Evolutionary conservation across 2,113 vertebrate genomes (phyloP).

Genomic region (Penelope pileata): DNA sequence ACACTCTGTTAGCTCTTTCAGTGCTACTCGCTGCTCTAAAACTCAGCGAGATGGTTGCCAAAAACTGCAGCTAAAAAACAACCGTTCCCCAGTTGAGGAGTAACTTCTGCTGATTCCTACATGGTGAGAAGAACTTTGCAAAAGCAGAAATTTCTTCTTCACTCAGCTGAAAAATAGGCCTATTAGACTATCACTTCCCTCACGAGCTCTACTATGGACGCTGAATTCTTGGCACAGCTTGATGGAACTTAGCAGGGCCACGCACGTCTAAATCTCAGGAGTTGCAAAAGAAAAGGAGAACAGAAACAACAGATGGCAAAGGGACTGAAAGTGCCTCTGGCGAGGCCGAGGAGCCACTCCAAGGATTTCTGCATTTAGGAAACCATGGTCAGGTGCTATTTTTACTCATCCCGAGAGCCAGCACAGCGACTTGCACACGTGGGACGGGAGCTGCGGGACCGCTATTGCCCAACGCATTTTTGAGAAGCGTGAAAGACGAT

Average conservation of each 20-base stretch:
- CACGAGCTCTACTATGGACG: not conserved
- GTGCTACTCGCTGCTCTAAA: not conserved
- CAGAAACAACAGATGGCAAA: accelerated
- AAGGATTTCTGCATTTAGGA: not conserved
- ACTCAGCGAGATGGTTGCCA: conserved; percentile 41
- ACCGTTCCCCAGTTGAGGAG: not conserved
- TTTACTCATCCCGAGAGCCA: not conserved
- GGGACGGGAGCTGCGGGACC: not conserved
- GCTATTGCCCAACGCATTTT: not conserved
- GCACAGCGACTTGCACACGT: not conserved
- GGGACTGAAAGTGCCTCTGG: accelerated
- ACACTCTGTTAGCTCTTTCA: not conserved
- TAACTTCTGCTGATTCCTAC: not conserved
- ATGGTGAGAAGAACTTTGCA: not conserved
- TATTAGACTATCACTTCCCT: not conserved
- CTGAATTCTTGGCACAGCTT: not conserved
- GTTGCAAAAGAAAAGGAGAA: not conserved
- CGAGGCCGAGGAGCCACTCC: not conserved
- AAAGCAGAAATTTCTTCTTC: not conserved
- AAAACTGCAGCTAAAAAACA: not conserved
- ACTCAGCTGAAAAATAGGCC: accelerated
- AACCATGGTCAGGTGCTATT: not conserved
- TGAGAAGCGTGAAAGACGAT: not conserved
- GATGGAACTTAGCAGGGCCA: not conserved
- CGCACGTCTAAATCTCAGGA: not conserved